Conservation (phyloP, 2,888 invertebrate species). For the Drosophila niveifrons region DNA sequence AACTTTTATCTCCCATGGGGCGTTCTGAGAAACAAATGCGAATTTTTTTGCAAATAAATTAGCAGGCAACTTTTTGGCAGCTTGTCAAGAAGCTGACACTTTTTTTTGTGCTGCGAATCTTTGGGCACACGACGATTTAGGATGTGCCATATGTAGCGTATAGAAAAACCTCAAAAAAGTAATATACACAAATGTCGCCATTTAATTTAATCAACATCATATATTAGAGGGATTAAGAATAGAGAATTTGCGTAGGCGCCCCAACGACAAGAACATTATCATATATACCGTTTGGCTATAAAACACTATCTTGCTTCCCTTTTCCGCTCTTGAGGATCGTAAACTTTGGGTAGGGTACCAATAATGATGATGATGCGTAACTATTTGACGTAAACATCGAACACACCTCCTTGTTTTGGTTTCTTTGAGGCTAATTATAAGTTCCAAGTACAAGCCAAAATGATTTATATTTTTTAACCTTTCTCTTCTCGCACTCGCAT, state of each 20-base stretch:
- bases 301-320: conserved; percentile 1
- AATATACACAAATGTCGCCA: conserved; percentile 21
- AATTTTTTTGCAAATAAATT: conserved; percentile 54
- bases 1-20: conserved; percentile 9
- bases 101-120: conserved; percentile 21
- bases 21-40: conserved; percentile 34
- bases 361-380: conserved; percentile 40
- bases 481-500: neutral
- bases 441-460: conserved; percentile 38
- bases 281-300: conserved; percentile 7
- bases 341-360: conserved; percentile 4
- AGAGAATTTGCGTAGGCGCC: conserved; percentile 44
- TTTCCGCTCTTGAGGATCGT: neutral
- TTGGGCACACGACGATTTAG: conserved; percentile 59
- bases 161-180: conserved; percentile 31
- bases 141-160: conserved; percentile 5
- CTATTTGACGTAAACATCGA: conserved; percentile 44
- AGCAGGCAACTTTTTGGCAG: conserved; percentile 65
- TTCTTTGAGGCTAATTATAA: conserved; percentile 57
- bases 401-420: conserved; percentile 48
- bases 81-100: conserved; percentile 49
- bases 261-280: conserved; percentile 15
- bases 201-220: conserved; percentile 55
- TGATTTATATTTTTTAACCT: conserved; percentile 6
- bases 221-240: conserved; percentile 49